phyloP scores from a whole-genome alignment of 2,888 invertebrate species.

The Drosophila monieri region DNA sequence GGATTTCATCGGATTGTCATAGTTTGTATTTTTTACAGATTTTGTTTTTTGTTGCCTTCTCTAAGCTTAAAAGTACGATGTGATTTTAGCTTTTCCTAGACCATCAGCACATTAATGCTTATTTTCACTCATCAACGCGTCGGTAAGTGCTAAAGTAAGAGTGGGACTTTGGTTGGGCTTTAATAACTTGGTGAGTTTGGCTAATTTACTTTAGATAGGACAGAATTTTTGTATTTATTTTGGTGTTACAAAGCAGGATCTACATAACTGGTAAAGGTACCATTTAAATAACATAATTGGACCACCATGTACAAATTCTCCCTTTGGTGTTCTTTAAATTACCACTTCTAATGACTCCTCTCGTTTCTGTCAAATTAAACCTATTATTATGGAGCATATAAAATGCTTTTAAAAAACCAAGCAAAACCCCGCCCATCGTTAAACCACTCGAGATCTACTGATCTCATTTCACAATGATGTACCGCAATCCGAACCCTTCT shows the following conservation, averaged over 20 bases:
- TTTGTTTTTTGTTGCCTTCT: conserved; percentile 51
- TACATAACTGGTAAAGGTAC: no score
- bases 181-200: conserved; percentile 29
- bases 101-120: conserved; percentile 74
- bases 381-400: conserved; percentile 23
- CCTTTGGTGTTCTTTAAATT: no score
- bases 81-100: conserved; percentile 63
- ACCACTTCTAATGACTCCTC: neutral
- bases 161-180: conserved; percentile 10
- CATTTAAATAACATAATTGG: no score
- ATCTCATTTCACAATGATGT: conserved; percentile 29
- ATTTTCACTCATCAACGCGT: conserved; percentile 76
- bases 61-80: conserved; percentile 76
- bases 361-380: conserved; percentile 39
- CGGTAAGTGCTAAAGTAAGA: conserved; percentile 55
- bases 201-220: conserved; percentile 12
- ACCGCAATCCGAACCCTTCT: conserved; percentile 12
- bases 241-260: no score
- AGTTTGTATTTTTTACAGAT: conserved; percentile 43
- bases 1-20: conserved; percentile 7
- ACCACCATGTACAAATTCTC: no score
- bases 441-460: conserved; percentile 42
- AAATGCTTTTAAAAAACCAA: conserved; percentile 37
- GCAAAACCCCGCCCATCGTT: conserved; percentile 28
- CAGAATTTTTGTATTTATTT: no score